Conservation (phyloP, 2,888 invertebrate species). For the Tubiluchus corallicola region DNA sequence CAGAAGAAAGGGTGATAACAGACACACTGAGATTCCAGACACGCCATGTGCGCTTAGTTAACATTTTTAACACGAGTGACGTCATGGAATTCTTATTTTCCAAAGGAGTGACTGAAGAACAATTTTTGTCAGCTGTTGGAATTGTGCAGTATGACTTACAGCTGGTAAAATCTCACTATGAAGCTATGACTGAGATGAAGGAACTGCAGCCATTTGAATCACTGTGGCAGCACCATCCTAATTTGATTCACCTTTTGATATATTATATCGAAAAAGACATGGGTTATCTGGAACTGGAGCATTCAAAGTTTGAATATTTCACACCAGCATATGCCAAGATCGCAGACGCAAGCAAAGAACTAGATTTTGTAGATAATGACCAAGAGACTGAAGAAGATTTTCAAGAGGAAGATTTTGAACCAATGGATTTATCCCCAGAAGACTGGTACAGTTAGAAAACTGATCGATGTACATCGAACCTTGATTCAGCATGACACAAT, state of each 20-base stretch:
- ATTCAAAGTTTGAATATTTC: neutral
- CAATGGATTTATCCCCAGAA: too few relatives aligned
- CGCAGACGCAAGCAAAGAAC: too few relatives aligned
- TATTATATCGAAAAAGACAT: neutral
- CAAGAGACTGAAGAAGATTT: too few relatives aligned
- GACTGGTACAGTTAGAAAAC: too few relatives aligned
- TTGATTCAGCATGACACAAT: too few relatives aligned
- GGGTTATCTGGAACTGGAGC: neutral
- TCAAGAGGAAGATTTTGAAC: too few relatives aligned
- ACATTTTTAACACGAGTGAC: neutral
- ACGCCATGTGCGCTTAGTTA: neutral
- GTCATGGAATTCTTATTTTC: neutral
- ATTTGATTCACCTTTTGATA: neutral
- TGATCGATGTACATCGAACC: too few relatives aligned
- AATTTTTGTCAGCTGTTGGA: neutral
- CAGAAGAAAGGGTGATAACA: neutral
- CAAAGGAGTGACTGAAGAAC: neutral
- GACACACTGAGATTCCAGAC: neutral
- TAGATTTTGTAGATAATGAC: too few relatives aligned
- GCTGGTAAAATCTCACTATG: neutral
- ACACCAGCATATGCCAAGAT: neutral
- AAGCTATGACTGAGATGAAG: neutral
- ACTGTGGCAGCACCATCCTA: neutral
- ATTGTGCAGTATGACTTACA: neutral
- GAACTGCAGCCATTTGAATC: slow-evolving; percentile 1